A percentile compares a stretch with the other conserved stretches of the same genome.
phyloP scores from a whole-genome alignment of 2,888 invertebrate genomes.

The Neoitamus cyanurus region DNA sequence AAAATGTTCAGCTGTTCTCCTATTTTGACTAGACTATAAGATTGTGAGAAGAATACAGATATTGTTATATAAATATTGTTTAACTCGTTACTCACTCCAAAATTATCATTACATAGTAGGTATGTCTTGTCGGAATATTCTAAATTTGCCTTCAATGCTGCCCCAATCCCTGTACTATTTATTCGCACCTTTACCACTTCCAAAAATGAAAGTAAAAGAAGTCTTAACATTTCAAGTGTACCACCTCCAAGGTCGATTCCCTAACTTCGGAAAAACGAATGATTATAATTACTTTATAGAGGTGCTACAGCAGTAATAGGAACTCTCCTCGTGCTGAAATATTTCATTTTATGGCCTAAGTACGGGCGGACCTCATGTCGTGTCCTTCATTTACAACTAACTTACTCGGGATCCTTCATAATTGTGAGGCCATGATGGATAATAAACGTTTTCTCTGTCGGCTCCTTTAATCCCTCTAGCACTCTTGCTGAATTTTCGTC shows the following conservation, averaged over 20 bases:
- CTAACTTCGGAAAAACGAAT: not conserved
- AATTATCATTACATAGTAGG: no score
- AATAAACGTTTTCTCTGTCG: not conserved
- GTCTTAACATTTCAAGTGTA: not conserved
- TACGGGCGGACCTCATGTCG: conserved; percentile 29
- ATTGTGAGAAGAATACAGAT: no score
- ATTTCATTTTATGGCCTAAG: not conserved
- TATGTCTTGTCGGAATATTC: no score
- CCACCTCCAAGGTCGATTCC: not conserved
- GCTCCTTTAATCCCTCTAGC: not conserved
- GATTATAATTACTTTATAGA: conserved; percentile 11
- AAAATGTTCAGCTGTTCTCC: no score
- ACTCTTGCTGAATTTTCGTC: not conserved
- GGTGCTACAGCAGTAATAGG: not conserved
- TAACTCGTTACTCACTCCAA: no score
- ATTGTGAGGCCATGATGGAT: conserved; percentile 11
- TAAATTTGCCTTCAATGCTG: no score
- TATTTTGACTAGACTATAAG: no score
- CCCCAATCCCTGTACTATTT: no score
- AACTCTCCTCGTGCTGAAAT: not conserved
- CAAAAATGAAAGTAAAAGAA: not conserved
- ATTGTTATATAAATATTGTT: no score
- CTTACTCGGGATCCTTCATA: not conserved
- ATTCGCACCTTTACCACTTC: no score
- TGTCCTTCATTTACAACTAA: conserved; percentile 12